phyloP scores from a whole-genome alignment of 2,113 vertebrate species.

The Phyllostomus discolor region DNA sequence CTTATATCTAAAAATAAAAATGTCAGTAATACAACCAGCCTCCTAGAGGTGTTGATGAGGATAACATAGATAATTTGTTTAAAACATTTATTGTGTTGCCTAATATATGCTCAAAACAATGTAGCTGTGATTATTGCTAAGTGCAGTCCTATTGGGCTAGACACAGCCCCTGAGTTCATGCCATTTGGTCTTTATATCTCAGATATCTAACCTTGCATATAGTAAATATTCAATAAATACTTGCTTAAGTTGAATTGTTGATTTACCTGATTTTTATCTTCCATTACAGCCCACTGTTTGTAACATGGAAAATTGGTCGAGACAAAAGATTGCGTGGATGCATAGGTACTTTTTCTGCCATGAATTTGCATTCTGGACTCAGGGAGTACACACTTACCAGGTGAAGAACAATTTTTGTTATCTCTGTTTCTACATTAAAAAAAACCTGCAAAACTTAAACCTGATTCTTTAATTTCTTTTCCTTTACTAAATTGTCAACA shows the following conservation, averaged over 20 bases:
- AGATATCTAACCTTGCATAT: slow-evolving; percentile 10
- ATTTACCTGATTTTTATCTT: slow-evolving; percentile 75
- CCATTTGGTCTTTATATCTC: slow-evolving; percentile 30
- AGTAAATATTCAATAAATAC: slow-evolving; percentile 24
- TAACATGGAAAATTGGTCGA: slow-evolving; percentile 99
- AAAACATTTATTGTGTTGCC: slow-evolving; percentile 1
- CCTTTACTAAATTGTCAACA: slow-evolving; percentile 38
- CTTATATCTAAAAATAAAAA: slow-evolving; percentile 12
- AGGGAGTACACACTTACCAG: slow-evolving; percentile 99
- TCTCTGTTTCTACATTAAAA: slow-evolving; percentile 41
- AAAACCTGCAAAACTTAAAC: slow-evolving; percentile 58
- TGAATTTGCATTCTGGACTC: slow-evolving; percentile 99
- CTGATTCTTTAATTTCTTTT: slow-evolving; percentile 50
- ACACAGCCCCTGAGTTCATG: not conserved
- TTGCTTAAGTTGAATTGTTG: slow-evolving; percentile 52
- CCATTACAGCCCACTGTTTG: slow-evolving; percentile 95
- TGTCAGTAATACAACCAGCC: not conserved
- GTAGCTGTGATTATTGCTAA: slow-evolving; percentile 1
- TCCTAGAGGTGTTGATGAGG: slow-evolving; percentile 16
- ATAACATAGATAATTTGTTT: not conserved
- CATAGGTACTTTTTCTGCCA: slow-evolving; percentile 99
- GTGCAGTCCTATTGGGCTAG: not conserved
- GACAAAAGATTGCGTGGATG: slow-evolving; percentile 99
- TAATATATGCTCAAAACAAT: not conserved
- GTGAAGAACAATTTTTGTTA: slow-evolving; percentile 83